A percentile compares a stretch with the other conserved stretches of the same genome.
These are phyloP conservation scores for Chelidonichthys spinosus DNA, from an alignment of 2,797 vertebrate species.

Conservation along the genomic window DNA sequence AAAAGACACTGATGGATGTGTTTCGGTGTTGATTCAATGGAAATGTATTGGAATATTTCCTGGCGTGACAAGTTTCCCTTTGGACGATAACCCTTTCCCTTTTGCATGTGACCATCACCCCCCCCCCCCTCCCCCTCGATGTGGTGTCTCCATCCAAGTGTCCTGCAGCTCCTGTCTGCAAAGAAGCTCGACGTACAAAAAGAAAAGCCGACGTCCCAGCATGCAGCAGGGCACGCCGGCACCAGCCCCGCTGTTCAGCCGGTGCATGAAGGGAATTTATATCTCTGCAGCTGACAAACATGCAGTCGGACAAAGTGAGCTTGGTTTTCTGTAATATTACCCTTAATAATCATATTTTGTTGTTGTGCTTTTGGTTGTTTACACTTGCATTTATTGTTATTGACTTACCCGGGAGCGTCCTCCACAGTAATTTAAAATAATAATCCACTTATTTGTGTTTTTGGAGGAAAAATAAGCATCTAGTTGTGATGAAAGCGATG, in stretches of 20 bases:
- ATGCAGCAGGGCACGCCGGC: constrained; percentile 65
- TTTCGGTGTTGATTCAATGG: constrained; percentile 59
- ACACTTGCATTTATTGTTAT: background rate
- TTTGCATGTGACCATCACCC: constrained; percentile 55
- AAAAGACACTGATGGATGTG: constrained; percentile 31
- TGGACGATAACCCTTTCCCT: constrained; percentile 53
- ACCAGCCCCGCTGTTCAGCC: constrained; percentile 53
- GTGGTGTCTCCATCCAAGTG: constrained; percentile 63
- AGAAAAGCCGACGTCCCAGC: constrained; percentile 64
- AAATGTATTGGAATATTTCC: constrained; percentile 69
- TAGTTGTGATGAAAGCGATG: background rate
- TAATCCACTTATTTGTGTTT: background rate
- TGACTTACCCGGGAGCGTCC: background rate
- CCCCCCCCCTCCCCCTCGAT: constrained; percentile 2
- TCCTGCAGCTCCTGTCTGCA: constrained; percentile 63
- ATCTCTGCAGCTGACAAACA: constrained; percentile 22
- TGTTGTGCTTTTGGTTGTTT: background rate
- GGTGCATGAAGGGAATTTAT: constrained; percentile 46
- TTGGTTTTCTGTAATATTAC: background rate
- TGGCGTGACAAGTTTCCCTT: constrained; percentile 58
- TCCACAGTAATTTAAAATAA: background rate
- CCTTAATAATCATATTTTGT: background rate
- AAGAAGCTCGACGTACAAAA: constrained; percentile 60
- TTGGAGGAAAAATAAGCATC: background rate
- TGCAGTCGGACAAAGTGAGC: background rate